Conservation (phyloP, 2,888 invertebrate genomes). For the Erebia epiphron region DNA sequence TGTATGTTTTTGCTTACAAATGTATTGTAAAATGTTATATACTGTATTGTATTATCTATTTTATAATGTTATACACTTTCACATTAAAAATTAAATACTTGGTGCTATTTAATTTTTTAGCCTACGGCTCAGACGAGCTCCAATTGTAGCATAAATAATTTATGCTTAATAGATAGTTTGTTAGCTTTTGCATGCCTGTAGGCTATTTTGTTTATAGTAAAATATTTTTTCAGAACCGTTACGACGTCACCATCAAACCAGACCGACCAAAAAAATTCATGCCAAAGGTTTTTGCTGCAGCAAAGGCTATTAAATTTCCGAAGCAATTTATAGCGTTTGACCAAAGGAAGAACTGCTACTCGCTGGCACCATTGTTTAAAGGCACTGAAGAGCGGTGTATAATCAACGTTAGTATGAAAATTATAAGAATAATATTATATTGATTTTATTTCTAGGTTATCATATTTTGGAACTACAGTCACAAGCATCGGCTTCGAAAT, state of each 20-base stretch:
- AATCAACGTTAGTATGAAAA: conserved; percentile 51
- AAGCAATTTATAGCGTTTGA: conserved; percentile 86
- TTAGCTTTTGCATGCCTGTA: background rate
- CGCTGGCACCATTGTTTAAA: conserved; percentile 64
- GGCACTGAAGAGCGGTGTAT: conserved; percentile 48
- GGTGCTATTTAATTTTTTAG: no score
- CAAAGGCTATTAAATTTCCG: conserved; percentile 61
- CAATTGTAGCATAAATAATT: no score
- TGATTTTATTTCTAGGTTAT: no score
- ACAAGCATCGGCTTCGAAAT: no score
- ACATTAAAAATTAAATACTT: no score
- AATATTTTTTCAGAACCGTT: conserved; percentile 84
- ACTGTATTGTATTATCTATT: no score
- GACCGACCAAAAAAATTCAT: conserved; percentile 86
- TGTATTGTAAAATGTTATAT: no score
- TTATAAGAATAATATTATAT: background rate
- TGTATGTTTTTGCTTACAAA: no score
- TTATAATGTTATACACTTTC: no score
- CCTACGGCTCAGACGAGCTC: no score
- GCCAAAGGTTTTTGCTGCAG: conserved; percentile 70
- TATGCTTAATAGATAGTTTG: no score
- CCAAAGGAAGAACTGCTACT: conserved; percentile 87
- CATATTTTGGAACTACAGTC: no score
- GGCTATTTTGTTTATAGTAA: background rate
- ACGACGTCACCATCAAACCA: conserved; percentile 90